Evolutionary conservation across 2,113 vertebrate species (phyloP).

Genomic region (Cebus imitator): DNA sequence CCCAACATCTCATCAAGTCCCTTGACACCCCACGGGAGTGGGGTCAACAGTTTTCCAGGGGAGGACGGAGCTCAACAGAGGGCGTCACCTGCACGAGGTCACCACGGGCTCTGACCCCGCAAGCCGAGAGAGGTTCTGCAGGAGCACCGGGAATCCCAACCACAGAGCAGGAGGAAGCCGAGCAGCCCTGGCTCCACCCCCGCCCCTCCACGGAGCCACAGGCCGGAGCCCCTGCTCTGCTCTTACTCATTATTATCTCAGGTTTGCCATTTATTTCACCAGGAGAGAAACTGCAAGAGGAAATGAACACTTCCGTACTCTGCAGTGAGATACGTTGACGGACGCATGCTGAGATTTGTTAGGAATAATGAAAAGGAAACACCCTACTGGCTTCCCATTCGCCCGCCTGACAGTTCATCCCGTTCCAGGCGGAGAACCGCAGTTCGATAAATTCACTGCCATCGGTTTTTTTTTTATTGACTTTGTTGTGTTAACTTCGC

Average conservation of each 20-base stretch:
- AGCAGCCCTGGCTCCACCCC: accelerated
- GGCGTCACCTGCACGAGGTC: background rate
- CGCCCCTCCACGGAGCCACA: accelerated
- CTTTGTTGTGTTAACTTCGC: background rate
- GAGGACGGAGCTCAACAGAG: background rate
- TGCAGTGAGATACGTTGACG: accelerated
- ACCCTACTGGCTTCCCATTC: background rate
- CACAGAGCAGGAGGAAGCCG: too few species aligned
- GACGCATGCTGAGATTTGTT: background rate
- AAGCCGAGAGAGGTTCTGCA: background rate
- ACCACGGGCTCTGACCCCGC: background rate
- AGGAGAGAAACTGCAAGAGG: background rate
- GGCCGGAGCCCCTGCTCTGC: accelerated
- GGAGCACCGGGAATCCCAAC: background rate
- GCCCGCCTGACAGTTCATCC: accelerated
- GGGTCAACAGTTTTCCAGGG: accelerated
- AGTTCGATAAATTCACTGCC: accelerated
- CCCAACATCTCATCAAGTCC: accelerated
- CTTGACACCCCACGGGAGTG: accelerated
- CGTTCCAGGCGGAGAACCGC: background rate
- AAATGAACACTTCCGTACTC: accelerated
- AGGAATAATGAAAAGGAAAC: background rate
- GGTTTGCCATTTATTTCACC: accelerated
- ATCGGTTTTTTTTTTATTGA: background rate
- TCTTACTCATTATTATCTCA: accelerated